These are phyloP conservation scores for Tinea semifulvella DNA, from an alignment of 2,888 invertebrate genomes.

Conservation along the genomic window DNA sequence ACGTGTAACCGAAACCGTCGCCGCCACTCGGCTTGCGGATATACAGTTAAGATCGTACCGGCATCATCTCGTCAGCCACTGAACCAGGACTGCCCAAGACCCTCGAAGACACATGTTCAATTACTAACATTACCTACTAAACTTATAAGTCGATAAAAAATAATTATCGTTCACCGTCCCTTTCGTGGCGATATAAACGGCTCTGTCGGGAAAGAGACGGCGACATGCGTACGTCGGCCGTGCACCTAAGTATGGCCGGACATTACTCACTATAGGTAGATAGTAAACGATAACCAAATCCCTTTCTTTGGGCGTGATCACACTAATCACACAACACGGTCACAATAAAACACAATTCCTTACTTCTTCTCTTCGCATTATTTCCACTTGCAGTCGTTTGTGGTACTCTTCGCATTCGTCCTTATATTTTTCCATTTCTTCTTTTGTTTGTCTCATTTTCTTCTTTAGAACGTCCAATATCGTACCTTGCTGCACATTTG, in stretches of 20 bases:
- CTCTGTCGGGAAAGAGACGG: constrained; percentile 55
- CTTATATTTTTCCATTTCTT: constrained; percentile 98
- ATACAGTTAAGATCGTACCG: constrained; percentile 8
- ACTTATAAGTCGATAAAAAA: constrained; percentile 31
- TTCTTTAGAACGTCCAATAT: constrained; percentile 97
- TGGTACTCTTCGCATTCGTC: constrained; percentile 97
- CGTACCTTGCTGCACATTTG: constrained; percentile 91
- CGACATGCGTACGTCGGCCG: constrained; percentile 64
- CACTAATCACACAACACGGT: constrained; percentile 33
- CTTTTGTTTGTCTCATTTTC: constrained; percentile 99
- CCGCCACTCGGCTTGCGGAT: not conserved
- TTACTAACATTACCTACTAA: constrained; percentile 34
- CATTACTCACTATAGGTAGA: constrained; percentile 65
- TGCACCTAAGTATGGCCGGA: constrained; percentile 66
- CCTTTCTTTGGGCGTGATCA: constrained; percentile 14
- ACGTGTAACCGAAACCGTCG: constrained; percentile 48
- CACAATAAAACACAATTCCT: too few species aligned
- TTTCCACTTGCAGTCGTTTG: constrained; percentile 94
- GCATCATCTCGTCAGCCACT: not conserved
- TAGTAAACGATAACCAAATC: constrained; percentile 21
- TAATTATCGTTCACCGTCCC: constrained; percentile 45
- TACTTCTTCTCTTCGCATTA: constrained; percentile 98
- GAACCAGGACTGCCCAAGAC: constrained; percentile 15
- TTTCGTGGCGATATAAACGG: constrained; percentile 35
- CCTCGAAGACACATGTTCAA: constrained; percentile 24